These are phyloP conservation scores for Gallinago jamesoni DNA, from an alignment of 2,113 vertebrate species.

Conservation along the genomic window DNA sequence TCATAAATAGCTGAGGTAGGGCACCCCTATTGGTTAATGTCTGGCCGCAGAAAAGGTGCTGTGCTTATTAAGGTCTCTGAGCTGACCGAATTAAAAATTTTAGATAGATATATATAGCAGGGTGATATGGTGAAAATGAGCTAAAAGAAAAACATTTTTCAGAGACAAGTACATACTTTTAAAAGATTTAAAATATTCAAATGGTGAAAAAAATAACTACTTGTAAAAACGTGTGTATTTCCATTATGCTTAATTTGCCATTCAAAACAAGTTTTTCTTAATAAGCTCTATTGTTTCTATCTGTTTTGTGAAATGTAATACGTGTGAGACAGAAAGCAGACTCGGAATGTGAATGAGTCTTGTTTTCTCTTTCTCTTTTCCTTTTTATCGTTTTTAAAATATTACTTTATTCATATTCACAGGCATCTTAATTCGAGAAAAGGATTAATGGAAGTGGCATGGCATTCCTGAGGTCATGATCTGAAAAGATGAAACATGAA, in stretches of 20 bases:
- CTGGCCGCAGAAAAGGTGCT: neutral
- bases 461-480: conserved; percentile 21
- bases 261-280: conserved; percentile 83
- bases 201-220: conserved; percentile 63
- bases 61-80: neutral
- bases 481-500: conserved; percentile 3
- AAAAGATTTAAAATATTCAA: conserved; percentile 75
- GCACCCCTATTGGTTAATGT: neutral
- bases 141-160: conserved; percentile 56
- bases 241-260: conserved; percentile 76
- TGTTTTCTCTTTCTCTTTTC: conserved; percentile 34
- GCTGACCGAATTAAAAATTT: neutral
- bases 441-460: conserved; percentile 8
- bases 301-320: conserved; percentile 81
- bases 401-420: conserved; percentile 29
- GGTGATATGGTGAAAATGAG: conserved; percentile 35
- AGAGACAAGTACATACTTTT: conserved; percentile 61
- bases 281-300: conserved; percentile 82
- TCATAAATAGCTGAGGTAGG: neutral
- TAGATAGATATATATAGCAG: neutral
- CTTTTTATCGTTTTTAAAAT: conserved; percentile 3
- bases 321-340: conserved; percentile 82
- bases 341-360: conserved; percentile 80
- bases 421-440: neutral
- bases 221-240: conserved; percentile 77